Percentiles rank a stretch among this genome's conserved stretches.
These are phyloP conservation scores for Hypsibius dujardini DNA, from an alignment of 1,140 invertebrate species.

Conservation along the genomic window DNA sequence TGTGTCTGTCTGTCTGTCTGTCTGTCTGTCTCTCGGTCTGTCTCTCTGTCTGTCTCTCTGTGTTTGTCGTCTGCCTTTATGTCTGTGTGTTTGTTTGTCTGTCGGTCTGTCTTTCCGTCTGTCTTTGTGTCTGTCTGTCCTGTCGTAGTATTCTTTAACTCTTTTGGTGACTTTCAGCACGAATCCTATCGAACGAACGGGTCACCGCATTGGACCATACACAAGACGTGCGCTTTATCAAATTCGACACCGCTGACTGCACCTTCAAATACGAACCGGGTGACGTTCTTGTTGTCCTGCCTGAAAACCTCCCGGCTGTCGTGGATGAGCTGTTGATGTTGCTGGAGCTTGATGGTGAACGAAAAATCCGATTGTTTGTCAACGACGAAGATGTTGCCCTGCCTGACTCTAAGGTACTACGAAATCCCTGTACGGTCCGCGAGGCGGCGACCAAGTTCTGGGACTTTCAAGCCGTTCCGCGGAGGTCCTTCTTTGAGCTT, in stretches of 20 bases:
- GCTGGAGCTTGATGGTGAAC: conserved; percentile 41
- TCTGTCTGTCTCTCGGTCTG: too few relatives aligned
- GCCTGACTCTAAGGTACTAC: conserved; percentile 21
- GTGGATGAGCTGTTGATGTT: conserved; percentile 52
- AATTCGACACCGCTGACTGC: conserved; percentile 40
- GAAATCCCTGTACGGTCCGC: conserved; percentile 33
- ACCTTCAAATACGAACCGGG: conserved; percentile 54
- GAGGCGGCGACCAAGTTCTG: conserved; percentile 36
- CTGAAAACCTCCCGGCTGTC: conserved; percentile 54
- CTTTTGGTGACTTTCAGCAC: too few relatives aligned
- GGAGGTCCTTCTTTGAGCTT: conserved; percentile 65
- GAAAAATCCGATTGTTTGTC: conserved; percentile 42
- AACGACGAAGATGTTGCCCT: conserved; percentile 34
- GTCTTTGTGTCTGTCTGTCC: too few relatives aligned
- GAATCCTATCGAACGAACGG: too few relatives aligned
- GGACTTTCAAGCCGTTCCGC: conserved; percentile 51
- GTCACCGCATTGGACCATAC: too few relatives aligned
- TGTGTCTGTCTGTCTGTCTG: too few relatives aligned
- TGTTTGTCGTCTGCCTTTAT: too few relatives aligned
- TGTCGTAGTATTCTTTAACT: too few relatives aligned
- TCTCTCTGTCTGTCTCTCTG: too few relatives aligned
- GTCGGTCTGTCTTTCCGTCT: too few relatives aligned
- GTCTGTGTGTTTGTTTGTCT: too few relatives aligned
- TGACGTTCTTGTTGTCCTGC: conserved; percentile 66
- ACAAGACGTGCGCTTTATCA: conserved; percentile 75